These are phyloP conservation scores for Tamias sibiricus DNA, from an alignment of 2,113 vertebrate genomes.

Conservation along the genomic window DNA sequence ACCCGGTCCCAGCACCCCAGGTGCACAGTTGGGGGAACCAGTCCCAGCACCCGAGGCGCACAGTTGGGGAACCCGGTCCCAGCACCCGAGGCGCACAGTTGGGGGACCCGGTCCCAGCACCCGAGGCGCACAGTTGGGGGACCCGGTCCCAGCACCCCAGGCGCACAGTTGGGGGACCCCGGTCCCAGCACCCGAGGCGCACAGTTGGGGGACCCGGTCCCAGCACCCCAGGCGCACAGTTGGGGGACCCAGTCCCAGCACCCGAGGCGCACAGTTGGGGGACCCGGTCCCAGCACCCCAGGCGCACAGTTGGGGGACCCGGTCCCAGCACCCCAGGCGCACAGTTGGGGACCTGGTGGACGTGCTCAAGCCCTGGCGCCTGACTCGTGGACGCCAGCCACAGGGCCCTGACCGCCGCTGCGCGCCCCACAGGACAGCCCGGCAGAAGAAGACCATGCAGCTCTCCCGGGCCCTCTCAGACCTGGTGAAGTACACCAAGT, in stretches of 20 bases:
- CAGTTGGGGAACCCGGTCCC: not conserved
- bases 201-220: not conserved
- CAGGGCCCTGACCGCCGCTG: not conserved
- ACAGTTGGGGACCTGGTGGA: not conserved
- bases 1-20: too few relatives aligned
- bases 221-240: rapidly evolving
- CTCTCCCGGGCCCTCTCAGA: conserved; percentile 97
- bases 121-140: not conserved
- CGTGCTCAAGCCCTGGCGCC: not conserved
- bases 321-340: too few relatives aligned
- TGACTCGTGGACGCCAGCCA: not conserved
- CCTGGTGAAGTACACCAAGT: conserved; percentile 97
- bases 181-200: too few relatives aligned
- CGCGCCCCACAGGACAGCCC: conserved; percentile 68
- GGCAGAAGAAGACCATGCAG: conserved; percentile 98
- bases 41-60: too few relatives aligned
- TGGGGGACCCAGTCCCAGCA: too few relatives aligned
- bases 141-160: too few relatives aligned
- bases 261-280: not conserved
- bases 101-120: too few relatives aligned
- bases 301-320: rapidly evolving
- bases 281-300: too few relatives aligned
- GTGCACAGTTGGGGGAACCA: not conserved
- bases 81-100: rapidly evolving
- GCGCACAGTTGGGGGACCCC: not conserved